These are phyloP conservation scores for Elephantulus edwardii DNA, from an alignment of 2,113 vertebrate species.

Conservation along the genomic window DNA sequence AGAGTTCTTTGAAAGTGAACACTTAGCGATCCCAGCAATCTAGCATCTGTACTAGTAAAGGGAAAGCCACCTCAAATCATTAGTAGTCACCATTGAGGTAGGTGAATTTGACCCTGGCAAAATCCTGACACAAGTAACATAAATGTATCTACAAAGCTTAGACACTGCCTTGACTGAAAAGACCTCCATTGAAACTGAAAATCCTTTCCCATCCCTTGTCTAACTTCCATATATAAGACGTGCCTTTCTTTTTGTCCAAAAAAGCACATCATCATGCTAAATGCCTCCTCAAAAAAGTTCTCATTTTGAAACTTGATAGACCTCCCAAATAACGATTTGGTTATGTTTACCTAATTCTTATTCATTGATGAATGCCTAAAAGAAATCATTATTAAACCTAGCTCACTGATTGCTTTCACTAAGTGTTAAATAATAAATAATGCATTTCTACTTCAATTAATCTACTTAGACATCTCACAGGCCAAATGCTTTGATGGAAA, in stretches of 20 bases:
- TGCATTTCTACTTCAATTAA: constrained; percentile 71
- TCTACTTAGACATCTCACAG: constrained; percentile 64
- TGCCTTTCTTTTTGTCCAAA: background rate
- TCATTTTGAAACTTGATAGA: constrained; percentile 46
- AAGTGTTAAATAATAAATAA: constrained; percentile 77
- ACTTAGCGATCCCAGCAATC: background rate
- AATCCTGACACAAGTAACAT: background rate
- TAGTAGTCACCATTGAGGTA: background rate
- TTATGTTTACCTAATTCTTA: constrained; percentile 58
- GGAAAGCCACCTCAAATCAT: constrained; percentile 7
- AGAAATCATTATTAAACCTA: constrained; percentile 66
- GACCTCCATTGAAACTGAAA: background rate
- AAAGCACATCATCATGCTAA: background rate
- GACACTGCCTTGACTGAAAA: background rate
- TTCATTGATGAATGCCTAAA: background rate
- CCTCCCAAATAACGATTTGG: constrained; percentile 48
- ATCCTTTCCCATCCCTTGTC: background rate
- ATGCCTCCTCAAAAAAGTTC: background rate
- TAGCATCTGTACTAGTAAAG: background rate
- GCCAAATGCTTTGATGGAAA: constrained; percentile 40
- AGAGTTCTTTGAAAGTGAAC: constrained; percentile 47
- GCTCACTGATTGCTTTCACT: constrained; percentile 50
- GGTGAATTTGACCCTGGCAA: no score
- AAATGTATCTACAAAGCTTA: background rate
- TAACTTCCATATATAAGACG: background rate